These are phyloP conservation scores for Glossosoma conforme DNA, from an alignment of 1,140 invertebrate species.

Conservation along the genomic window DNA sequence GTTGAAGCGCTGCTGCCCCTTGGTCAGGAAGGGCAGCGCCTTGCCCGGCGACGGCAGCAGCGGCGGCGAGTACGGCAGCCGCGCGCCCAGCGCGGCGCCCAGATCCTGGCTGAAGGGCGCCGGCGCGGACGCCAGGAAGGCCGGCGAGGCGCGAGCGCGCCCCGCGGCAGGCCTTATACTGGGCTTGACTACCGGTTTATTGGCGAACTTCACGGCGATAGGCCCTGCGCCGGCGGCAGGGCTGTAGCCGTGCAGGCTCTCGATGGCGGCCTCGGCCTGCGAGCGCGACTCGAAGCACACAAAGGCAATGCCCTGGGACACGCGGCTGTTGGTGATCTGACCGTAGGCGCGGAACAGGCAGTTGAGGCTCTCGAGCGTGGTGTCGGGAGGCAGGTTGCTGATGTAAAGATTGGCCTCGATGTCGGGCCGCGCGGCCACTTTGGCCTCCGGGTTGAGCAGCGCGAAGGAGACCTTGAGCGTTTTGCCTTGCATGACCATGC, in stretches of 20 bases:
- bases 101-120: constrained; percentile 36
- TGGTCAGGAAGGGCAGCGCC: constrained; percentile 48
- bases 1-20: constrained; percentile 48
- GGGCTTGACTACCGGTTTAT: constrained; percentile 36
- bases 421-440: constrained; percentile 45
- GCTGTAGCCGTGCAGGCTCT: constrained; percentile 43
- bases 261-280: constrained; percentile 48
- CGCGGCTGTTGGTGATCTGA: constrained; percentile 45
- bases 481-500: constrained; percentile 48
- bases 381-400: constrained; percentile 47
- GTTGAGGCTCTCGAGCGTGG: constrained; percentile 46
- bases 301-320: constrained; percentile 48
- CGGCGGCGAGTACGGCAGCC: constrained; percentile 37
- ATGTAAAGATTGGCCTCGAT: constrained; percentile 49
- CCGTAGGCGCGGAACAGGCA: constrained; percentile 42
- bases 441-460: constrained; percentile 48
- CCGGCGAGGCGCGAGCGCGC: constrained; percentile 38
- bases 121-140: constrained; percentile 38
- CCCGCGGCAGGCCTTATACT: constrained; percentile 32
- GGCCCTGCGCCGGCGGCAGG: constrained; percentile 41
- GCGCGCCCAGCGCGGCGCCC: not conserved
- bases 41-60: constrained; percentile 47
- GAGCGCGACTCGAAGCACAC: constrained; percentile 45
- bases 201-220: constrained; percentile 49
- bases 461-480: constrained; percentile 50